These are phyloP conservation scores for Hylia prasina DNA, from an alignment of 2,113 vertebrate species.

Conservation along the genomic window DNA sequence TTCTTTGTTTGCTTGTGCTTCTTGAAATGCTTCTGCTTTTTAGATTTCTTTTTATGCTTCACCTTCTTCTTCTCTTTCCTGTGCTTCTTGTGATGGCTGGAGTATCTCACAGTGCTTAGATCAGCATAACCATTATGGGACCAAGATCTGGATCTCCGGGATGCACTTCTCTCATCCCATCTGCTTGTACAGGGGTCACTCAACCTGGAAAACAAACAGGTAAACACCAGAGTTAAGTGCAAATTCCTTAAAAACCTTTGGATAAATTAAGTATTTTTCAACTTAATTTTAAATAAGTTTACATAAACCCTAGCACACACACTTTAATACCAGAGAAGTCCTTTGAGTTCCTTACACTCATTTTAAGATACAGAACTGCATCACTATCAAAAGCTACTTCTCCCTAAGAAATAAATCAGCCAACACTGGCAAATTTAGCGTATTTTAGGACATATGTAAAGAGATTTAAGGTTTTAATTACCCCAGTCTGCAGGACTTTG, in stretches of 20 bases:
- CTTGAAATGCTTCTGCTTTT: slow-evolving; percentile 88
- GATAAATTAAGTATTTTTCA: background rate
- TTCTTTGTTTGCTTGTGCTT: slow-evolving; percentile 83
- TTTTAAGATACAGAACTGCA: background rate
- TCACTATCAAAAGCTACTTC: background rate
- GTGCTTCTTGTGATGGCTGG: slow-evolving; percentile 73
- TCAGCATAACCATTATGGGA: slow-evolving; percentile 83
- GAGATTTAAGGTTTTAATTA: background rate
- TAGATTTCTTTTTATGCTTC: slow-evolving; percentile 91
- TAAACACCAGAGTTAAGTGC: background rate
- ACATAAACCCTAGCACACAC: background rate
- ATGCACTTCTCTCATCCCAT: slow-evolving; percentile 88
- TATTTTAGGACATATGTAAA: background rate
- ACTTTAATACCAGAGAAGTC: background rate
- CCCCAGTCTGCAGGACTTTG: background rate
- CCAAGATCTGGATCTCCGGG: slow-evolving; percentile 84
- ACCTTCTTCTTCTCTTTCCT: slow-evolving; percentile 88
- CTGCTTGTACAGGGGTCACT: slow-evolving; percentile 83
- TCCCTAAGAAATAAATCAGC: background rate
- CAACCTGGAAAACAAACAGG: slow-evolving; percentile 68
- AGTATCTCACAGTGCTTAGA: slow-evolving; percentile 71
- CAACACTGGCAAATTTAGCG: background rate
- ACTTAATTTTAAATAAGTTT: background rate
- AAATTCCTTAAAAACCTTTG: background rate
- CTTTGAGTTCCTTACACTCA: background rate